A percentile compares a stretch with the other conserved stretches of the same genome.
Conservation (phyloP, 1,140 invertebrate genomes). For the Drosophila prosaltans region DNA sequence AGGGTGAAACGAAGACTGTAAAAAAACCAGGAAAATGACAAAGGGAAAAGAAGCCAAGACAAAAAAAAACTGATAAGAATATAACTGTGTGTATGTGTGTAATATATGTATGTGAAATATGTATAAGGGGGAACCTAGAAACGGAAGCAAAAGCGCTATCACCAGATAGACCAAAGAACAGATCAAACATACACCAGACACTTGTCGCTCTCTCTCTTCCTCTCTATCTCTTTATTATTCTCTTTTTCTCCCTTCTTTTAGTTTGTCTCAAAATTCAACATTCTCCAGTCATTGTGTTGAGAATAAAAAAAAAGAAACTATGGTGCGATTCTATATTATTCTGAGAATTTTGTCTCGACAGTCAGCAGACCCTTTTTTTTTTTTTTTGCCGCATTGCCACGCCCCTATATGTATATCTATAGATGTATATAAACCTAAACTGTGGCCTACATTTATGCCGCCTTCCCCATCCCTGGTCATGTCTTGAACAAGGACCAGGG, state of each 20-base stretch:
- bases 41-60: neutral
- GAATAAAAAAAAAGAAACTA: slow-evolving; percentile 5
- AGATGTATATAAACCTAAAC: slow-evolving; percentile 26
- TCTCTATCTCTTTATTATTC: neutral
- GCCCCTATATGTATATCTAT: neutral
- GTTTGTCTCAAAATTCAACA: slow-evolving; percentile 4
- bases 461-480: slow-evolving; percentile 1
- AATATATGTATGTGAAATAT: neutral
- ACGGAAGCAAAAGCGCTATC: slow-evolving; percentile 4
- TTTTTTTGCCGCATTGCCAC: slow-evolving; percentile 10
- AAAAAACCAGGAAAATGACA: neutral
- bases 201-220: neutral
- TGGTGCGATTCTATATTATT: slow-evolving; percentile 41
- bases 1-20: slow-evolving; percentile 1
- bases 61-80: slow-evolving; percentile 8
- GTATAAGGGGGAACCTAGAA: neutral
- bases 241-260: neutral
- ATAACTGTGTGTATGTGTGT: neutral
- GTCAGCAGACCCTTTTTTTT: slow-evolving; percentile 50
- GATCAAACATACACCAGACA: neutral
- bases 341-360: slow-evolving; percentile 75
- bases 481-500: neutral
- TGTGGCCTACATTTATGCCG: slow-evolving; percentile 22
- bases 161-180: slow-evolving; percentile 12
- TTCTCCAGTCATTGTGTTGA: neutral